Evolutionary conservation across 2,113 vertebrate species (phyloP).

Genomic region (Capricornis sumatraensis): DNA sequence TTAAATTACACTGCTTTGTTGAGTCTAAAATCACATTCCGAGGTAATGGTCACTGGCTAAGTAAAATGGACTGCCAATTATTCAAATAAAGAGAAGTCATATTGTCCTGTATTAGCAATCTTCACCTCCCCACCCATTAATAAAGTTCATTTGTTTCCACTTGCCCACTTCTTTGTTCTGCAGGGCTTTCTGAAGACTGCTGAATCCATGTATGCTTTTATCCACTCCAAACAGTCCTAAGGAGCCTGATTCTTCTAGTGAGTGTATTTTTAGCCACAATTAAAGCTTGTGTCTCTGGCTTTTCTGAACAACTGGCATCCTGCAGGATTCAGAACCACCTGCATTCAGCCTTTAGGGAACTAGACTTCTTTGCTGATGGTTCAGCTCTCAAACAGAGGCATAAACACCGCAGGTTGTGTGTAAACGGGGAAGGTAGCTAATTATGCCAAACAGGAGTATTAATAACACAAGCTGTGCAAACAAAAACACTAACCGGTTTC

Average conservation of each 20-base stretch:
- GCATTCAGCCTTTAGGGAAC: constrained; percentile 38
- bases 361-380: constrained; percentile 15
- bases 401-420: constrained; percentile 19
- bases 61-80: constrained; percentile 14
- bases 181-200: neutral
- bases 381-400: neutral
- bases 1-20: constrained; percentile 11
- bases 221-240: neutral
- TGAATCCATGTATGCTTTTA: constrained; percentile 26
- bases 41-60: neutral
- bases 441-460: constrained; percentile 45
- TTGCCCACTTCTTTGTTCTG: constrained; percentile 12
- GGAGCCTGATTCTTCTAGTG: neutral
- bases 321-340: constrained; percentile 28
- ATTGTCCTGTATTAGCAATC: neutral
- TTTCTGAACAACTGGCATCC: constrained; percentile 18
- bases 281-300: constrained; percentile 25
- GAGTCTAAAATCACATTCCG: constrained; percentile 40
- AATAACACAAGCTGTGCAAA: constrained; percentile 45
- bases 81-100: constrained; percentile 10
- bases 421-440: constrained; percentile 42
- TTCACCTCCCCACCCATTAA: neutral
- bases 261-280: constrained; percentile 54
- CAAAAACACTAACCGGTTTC: constrained; percentile 7
- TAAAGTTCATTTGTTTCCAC: neutral